A percentile compares a stretch with the other conserved stretches of the same genome.
These are phyloP conservation scores for Columba guinea DNA, from an alignment of 2,797 vertebrate genomes.

Conservation along the genomic window DNA sequence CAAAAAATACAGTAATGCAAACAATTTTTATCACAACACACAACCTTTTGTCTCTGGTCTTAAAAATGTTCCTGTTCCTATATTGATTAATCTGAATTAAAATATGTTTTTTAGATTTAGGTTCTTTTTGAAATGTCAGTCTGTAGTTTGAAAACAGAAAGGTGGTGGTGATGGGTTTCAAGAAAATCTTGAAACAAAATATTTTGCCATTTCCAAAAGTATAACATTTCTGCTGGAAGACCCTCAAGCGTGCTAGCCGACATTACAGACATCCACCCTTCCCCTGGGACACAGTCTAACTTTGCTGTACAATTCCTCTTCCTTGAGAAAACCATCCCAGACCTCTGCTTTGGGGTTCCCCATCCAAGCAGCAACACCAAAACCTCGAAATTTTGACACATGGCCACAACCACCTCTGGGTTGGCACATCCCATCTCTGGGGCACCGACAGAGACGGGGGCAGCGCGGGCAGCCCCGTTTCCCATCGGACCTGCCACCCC, in stretches of 20 bases:
- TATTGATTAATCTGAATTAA: not conserved
- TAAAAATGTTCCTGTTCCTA: not conserved
- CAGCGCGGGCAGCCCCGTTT: rapidly evolving
- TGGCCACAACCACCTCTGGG: not conserved
- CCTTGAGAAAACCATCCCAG: not conserved
- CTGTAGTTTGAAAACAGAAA: not conserved
- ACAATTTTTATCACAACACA: not conserved
- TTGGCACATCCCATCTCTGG: rapidly evolving
- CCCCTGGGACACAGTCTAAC: no score
- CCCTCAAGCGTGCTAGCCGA: rapidly evolving
- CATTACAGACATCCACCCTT: rapidly evolving
- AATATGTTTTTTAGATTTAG: not conserved
- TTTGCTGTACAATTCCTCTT: not conserved
- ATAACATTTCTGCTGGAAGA: not conserved
- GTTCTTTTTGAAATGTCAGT: not conserved
- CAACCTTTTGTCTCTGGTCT: not conserved
- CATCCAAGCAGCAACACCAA: rapidly evolving
- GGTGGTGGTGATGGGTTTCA: not conserved
- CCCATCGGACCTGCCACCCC: not conserved
- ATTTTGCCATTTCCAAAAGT: not conserved
- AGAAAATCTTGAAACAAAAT: not conserved
- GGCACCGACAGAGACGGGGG: rapidly evolving
- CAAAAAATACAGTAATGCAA: not conserved
- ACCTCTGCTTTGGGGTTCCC: not conserved
- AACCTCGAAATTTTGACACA: not conserved